phyloP scores from a whole-genome alignment of 2,113 vertebrate species.

The Chaetops frenatus region DNA sequence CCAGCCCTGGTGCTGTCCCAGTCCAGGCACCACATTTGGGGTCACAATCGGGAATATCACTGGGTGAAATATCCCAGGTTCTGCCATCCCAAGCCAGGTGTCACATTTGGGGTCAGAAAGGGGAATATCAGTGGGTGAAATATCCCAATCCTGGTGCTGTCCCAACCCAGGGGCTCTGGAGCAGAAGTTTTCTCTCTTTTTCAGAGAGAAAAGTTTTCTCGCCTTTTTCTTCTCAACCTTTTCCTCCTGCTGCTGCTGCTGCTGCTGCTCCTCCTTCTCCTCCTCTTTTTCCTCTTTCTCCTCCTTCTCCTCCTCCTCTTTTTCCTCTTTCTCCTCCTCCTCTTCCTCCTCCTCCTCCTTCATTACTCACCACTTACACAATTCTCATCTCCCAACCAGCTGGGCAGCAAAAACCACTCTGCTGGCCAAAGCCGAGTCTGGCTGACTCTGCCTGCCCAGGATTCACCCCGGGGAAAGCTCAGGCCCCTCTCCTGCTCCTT shows the following conservation, averaged over 20 bases:
- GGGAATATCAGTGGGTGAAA: background rate
- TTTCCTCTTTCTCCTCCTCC: too few relatives aligned
- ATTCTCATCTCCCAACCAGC: too few relatives aligned
- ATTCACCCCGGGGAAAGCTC: background rate
- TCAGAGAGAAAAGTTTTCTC: background rate
- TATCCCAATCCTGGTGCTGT: background rate
- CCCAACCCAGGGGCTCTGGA: background rate
- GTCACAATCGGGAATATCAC: too few relatives aligned
- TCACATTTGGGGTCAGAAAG: background rate
- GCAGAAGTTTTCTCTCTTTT: background rate
- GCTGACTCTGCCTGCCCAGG: background rate
- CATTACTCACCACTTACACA: background rate
- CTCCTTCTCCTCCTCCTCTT: background rate
- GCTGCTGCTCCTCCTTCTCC: background rate
- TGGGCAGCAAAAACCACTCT: background rate
- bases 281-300: background rate
- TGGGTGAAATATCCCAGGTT: too few relatives aligned
- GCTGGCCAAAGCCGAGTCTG: background rate
- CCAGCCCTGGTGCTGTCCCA: background rate
- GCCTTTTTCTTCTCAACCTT: background rate
- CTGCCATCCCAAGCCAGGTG: too few relatives aligned
- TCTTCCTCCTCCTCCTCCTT: too few relatives aligned
- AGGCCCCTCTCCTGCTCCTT: background rate
- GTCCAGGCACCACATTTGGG: too few relatives aligned
- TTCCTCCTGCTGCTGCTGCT: too few relatives aligned